phyloP scores from a whole-genome alignment of 2,797 vertebrate species.

The Sebastes trivittatus region DNA sequence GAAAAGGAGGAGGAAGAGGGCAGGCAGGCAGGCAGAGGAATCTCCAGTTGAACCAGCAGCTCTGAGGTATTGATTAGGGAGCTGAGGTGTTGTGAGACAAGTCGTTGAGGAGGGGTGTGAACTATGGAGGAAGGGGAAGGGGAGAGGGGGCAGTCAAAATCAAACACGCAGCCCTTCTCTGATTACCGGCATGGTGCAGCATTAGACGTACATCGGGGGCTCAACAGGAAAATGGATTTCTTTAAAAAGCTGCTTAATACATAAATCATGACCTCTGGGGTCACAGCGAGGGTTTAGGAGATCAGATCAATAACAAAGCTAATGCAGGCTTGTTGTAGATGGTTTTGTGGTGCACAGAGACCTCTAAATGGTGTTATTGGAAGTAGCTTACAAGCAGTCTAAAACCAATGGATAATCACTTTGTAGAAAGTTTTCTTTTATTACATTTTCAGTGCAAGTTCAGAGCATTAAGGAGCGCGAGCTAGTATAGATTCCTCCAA shows the following conservation, averaged over 20 bases:
- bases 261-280: conserved; percentile 85
- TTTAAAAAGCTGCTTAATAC: conserved; percentile 84
- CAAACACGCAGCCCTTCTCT: conserved; percentile 73
- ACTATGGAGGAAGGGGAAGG: conserved; percentile 29
- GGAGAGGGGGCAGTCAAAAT: conserved; percentile 44
- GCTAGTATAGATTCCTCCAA: conserved; percentile 26
- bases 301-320: conserved; percentile 76
- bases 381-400: conserved; percentile 36
- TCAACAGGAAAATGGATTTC: conserved; percentile 80
- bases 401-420: conserved; percentile 28
- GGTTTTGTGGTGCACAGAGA: conserved; percentile 62
- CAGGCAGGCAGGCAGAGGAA: conserved; percentile 44
- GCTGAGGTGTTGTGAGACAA: conserved; percentile 74
- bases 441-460: not conserved
- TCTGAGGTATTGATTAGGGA: conserved; percentile 74
- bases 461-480: not conserved
- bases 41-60: conserved; percentile 65
- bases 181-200: conserved; percentile 80
- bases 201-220: conserved; percentile 72
- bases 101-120: conserved; percentile 64
- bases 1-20: conserved; percentile 47
- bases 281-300: conserved; percentile 77
- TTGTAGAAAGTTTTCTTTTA: conserved; percentile 30
- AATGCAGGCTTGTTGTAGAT: conserved; percentile 68
- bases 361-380: conserved; percentile 60